Evolutionary conservation across 2,113 vertebrate genomes (phyloP), one percentile per base, ranked within the genome.

Genomic region (Cebus imitator): DNA sequence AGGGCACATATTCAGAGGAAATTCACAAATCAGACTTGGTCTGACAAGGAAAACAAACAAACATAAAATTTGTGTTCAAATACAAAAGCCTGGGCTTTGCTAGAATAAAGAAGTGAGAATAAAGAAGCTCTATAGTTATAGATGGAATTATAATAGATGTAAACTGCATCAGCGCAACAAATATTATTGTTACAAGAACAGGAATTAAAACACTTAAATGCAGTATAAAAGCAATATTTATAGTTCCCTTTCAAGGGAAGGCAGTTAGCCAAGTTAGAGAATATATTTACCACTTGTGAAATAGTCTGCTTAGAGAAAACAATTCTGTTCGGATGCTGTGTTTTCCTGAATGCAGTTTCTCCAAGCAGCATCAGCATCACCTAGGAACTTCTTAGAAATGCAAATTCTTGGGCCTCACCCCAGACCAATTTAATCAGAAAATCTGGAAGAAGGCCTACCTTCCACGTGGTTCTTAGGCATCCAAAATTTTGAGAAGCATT

Each of bases 231-330:
- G 1, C 0, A 35, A 43, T 95, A 80, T 3, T 96, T 96, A 82
- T 61, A 94, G 57, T 90, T 84, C 18, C 50, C 78, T 94, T 98
- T 97, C 91, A 97, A 97, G 35, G 66, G 40, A 81, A 97, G 84
- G 64, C 94, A 97, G 2, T 92, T 25, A 94, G 81, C 14, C 61
- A 96, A 75, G 78, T 95, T 66, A 96, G 45, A 58, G 88, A 94
- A 92, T 96, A 86, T 5, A 68, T 66, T 97, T 72, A 96, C 87
- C 27, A n/a, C 0, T 88, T 16, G 27, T 68, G 35, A 13, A 16
- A n/a, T 87, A 64, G 6, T 88, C 89, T 92, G 58, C 58, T 72
- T 97, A 61, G 78, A 97, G 70, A 93, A 88, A 6, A 4, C 18
- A 73, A 8, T 0, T 96, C 35, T 43, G 21, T 96, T 97, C 40